These are phyloP conservation scores for Lichenostomus cassidix DNA, from an alignment of 2,113 vertebrate species.

Conservation along the genomic window DNA sequence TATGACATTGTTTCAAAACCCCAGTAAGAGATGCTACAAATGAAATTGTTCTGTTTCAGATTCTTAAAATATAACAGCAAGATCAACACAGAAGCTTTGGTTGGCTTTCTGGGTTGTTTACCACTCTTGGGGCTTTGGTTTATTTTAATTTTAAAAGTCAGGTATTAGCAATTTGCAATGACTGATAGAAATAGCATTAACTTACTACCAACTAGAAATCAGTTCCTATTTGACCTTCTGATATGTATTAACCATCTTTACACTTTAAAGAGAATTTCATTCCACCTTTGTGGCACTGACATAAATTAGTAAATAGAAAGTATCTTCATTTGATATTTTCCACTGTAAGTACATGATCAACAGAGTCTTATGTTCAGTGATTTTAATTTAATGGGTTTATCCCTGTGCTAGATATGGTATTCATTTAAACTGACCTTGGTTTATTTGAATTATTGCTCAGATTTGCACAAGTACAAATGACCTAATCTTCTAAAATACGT, in stretches of 20 bases:
- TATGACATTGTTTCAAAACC: background rate
- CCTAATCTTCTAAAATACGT: slow-evolving; percentile 69
- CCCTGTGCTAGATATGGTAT: slow-evolving; percentile 36
- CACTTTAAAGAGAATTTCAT: slow-evolving; percentile 12
- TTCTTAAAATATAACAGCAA: background rate
- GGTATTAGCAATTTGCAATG: background rate
- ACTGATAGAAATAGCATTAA: background rate
- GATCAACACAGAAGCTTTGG: background rate
- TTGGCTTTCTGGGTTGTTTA: background rate
- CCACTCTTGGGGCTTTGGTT: background rate
- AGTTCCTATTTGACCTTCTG: background rate
- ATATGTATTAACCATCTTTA: background rate
- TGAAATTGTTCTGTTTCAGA: background rate
- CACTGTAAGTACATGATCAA: slow-evolving; percentile 50
- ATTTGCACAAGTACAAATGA: slow-evolving; percentile 71
- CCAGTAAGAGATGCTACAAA: background rate
- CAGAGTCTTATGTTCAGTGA: slow-evolving; percentile 50
- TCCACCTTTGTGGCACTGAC: background rate
- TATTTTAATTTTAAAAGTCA: background rate
- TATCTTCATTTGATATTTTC: slow-evolving; percentile 66
- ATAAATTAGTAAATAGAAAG: slow-evolving; percentile 45
- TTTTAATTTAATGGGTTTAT: slow-evolving; percentile 71
- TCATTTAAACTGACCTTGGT: slow-evolving; percentile 76
- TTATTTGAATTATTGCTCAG: slow-evolving; percentile 72
- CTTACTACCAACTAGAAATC: background rate